phyloP scores from a whole-genome alignment of 37 sponge, comb jelly and placozoan genomes.

The Beroe forskalii region DNA sequence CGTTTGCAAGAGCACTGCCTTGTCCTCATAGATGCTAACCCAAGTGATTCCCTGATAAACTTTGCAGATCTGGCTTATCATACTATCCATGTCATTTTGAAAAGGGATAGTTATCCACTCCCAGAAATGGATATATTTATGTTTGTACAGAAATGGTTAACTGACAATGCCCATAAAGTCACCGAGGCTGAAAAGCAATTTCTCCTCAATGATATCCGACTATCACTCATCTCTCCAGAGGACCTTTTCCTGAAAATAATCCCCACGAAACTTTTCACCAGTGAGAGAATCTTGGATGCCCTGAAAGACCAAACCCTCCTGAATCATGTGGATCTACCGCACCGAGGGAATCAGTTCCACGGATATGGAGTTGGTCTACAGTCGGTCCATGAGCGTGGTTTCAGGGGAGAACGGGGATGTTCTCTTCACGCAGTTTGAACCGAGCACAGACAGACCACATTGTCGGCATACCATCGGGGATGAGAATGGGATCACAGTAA shows the following conservation, averaged over 20 bases:
- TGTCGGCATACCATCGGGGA: conserved; percentile 45
- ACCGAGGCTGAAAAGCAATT: background rate
- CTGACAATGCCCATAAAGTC: background rate
- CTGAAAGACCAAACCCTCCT: conserved; percentile 36
- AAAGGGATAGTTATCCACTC: conserved; percentile 49
- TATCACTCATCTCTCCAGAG: conserved; percentile 50
- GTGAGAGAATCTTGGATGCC: conserved; percentile 57
- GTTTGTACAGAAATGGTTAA: conserved; percentile 75
- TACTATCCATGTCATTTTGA: conserved; percentile 10
- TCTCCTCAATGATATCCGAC: conserved; percentile 4
- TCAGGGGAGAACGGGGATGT: conserved; percentile 58
- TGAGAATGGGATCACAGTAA: conserved; percentile 8
- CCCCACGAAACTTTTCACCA: conserved; percentile 39
- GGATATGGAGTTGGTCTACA: background rate
- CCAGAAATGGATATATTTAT: conserved; percentile 84
- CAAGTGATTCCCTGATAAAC: conserved; percentile 29
- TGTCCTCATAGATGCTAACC: conserved; percentile 18
- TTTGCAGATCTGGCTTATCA: conserved; percentile 24
- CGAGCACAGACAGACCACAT: background rate
- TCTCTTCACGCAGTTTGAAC: conserved; percentile 21
- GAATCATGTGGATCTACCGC: conserved; percentile 47
- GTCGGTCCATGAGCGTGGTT: conserved; percentile 9
- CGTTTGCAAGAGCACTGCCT: conserved; percentile 56
- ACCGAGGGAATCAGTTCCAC: conserved; percentile 19
- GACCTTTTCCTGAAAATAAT: conserved; percentile 32